A percentile compares a stretch with the other conserved stretches of the same genome.
These are phyloP conservation scores for Gymnodraco acuticeps DNA, from an alignment of 2,797 vertebrate species.

Conservation along the genomic window DNA sequence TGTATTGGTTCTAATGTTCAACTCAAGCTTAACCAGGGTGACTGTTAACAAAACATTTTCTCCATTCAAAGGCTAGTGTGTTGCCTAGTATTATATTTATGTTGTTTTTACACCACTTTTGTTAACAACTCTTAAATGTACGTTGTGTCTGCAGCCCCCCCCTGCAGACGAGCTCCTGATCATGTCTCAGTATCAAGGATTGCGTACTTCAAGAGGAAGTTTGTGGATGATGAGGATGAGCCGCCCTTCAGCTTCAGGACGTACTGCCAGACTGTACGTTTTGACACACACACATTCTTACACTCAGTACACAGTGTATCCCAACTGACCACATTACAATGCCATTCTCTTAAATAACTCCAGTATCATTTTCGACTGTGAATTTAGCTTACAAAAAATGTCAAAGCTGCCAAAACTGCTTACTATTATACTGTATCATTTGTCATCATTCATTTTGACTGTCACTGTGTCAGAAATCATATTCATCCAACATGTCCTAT, in stretches of 20 bases:
- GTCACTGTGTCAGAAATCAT: background rate
- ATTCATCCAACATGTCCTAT: background rate
- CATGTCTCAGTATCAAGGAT: constrained; percentile 92
- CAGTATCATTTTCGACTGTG: background rate
- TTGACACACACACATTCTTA: background rate
- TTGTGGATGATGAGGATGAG: constrained; percentile 94
- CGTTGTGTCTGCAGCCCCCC: constrained; percentile 53
- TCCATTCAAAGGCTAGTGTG: background rate
- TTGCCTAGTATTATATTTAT: background rate
- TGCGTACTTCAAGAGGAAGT: constrained; percentile 97
- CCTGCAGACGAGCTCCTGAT: constrained; percentile 90
- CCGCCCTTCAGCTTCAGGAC: constrained; percentile 90
- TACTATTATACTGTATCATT: background rate
- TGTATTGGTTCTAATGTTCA: constrained; percentile 1
- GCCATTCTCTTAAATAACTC: background rate
- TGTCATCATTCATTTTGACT: background rate
- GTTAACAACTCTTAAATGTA: background rate
- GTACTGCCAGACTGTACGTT: constrained; percentile 93
- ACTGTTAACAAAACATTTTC: background rate
- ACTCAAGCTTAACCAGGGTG: background rate
- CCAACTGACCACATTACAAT: background rate
- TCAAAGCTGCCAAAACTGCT: no score
- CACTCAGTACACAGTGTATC: constrained; percentile 1
- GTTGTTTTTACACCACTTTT: background rate
- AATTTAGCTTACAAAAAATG: background rate